Evolutionary conservation across 1,140 invertebrate genomes (phyloP).

Genomic region (Sarcophaga bullata): DNA sequence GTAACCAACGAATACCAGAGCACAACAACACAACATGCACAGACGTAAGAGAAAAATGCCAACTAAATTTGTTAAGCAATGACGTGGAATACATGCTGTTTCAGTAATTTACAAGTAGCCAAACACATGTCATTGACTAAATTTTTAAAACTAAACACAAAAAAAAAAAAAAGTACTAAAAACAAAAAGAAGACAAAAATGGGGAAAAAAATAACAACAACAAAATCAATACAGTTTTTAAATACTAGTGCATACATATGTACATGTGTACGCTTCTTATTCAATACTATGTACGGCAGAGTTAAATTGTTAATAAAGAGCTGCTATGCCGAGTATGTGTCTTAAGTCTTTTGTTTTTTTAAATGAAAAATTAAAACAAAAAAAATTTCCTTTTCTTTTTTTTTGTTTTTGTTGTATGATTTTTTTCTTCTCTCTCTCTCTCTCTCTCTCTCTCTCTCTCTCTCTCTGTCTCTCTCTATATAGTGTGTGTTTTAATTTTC

Average conservation of each 20-base stretch:
- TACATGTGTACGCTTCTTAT: too few species aligned
- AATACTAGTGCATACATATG: too few species aligned
- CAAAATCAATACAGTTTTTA: neutral
- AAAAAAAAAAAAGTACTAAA: neutral
- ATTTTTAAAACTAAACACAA: constrained; percentile 10
- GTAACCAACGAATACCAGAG: neutral
- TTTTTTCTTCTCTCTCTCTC: too few species aligned
- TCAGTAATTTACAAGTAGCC: constrained; percentile 38
- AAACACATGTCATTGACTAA: constrained; percentile 38
- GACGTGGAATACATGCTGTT: constrained; percentile 40
- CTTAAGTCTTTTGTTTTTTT: constrained; percentile 21
- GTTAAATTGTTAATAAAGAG: constrained; percentile 1
- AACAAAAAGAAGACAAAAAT: neutral
- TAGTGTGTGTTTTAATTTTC: neutral
- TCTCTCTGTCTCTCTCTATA: too few species aligned
- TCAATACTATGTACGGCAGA: too few species aligned
- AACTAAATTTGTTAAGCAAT: constrained; percentile 35
- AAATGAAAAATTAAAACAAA: too few species aligned
- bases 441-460: too few species aligned
- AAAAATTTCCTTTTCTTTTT: too few species aligned
- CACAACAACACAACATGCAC: neutral
- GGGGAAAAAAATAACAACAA: neutral
- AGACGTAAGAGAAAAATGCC: constrained; percentile 21
- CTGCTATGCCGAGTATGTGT: neutral
- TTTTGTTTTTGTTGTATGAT: too few species aligned